phyloP scores from a whole-genome alignment of 2,888 invertebrate genomes.

The Luperina testacea region DNA sequence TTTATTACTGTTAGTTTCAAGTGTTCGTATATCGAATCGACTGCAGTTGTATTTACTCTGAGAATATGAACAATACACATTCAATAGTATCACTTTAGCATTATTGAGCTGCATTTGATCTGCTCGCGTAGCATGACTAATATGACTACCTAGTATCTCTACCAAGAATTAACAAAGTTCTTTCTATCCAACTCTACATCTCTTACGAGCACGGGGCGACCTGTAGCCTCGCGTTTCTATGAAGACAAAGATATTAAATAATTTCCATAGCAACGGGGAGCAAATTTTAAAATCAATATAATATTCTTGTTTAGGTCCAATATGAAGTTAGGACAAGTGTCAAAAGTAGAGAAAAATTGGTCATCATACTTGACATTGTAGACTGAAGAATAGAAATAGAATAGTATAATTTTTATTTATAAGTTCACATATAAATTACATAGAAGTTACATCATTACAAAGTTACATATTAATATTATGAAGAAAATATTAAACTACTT shows the following conservation, averaged over 20 bases:
- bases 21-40: constrained; percentile 14
- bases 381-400: too few species aligned
- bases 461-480: too few species aligned
- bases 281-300: not conserved
- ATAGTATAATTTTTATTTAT: too few species aligned
- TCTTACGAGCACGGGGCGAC: too few species aligned
- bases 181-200: too few species aligned
- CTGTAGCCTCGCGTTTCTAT: not conserved
- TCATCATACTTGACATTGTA: too few species aligned
- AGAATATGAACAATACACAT: constrained; percentile 29
- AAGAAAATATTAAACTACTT: too few species aligned
- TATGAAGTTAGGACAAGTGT: not conserved
- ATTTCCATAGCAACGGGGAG: not conserved
- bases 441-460: too few species aligned
- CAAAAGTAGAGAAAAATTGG: not conserved
- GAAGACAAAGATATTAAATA: not conserved
- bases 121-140: not conserved
- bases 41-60: constrained; percentile 28
- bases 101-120: constrained; percentile 3
- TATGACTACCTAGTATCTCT: not conserved
- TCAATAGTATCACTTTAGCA: constrained; percentile 18
- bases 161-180: too few species aligned
- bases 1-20: constrained; percentile 45
- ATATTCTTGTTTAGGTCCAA: not conserved
- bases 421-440: too few species aligned